Evolutionary conservation across 2,113 vertebrate genomes (phyloP).

Genomic region (Vidua chalybeata): DNA sequence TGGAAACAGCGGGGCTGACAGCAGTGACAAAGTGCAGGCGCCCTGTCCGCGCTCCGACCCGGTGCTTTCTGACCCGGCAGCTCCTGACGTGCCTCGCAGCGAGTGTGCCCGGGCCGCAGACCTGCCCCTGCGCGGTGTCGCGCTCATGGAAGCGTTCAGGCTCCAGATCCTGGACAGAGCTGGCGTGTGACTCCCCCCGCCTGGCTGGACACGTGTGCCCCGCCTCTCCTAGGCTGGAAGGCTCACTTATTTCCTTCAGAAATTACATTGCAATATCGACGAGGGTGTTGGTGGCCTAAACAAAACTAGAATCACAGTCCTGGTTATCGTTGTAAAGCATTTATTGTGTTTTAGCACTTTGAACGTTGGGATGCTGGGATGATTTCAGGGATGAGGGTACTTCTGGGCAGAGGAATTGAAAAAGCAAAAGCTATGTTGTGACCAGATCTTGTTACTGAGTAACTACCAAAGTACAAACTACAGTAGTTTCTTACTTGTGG

Average conservation of each 20-base stretch:
- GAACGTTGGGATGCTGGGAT: neutral
- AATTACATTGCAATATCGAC: neutral
- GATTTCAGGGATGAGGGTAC: no score
- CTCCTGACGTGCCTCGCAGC: neutral
- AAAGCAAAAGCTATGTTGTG: neutral
- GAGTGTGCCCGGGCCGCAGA: neutral
- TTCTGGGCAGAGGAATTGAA: neutral
- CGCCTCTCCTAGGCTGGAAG: neutral
- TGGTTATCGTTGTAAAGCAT: accelerated
- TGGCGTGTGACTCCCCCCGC: accelerated
- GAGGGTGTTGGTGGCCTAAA: neutral
- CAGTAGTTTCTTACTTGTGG: neutral
- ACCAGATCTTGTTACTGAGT: neutral
- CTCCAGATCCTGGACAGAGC: accelerated
- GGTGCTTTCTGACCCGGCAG: neutral
- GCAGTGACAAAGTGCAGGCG: neutral
- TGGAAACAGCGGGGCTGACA: accelerated
- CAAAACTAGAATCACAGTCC: neutral
- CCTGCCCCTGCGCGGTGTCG: neutral
- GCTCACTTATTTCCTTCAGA: neutral
- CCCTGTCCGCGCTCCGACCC: accelerated
- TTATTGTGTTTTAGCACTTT: neutral
- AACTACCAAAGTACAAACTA: neutral
- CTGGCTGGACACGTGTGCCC: neutral
- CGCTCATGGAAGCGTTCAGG: accelerated